Evolutionary conservation across 2,113 vertebrate species (phyloP), one percentile per base, ranked within the genome.

Genomic region (Vicugna pacos): DNA sequence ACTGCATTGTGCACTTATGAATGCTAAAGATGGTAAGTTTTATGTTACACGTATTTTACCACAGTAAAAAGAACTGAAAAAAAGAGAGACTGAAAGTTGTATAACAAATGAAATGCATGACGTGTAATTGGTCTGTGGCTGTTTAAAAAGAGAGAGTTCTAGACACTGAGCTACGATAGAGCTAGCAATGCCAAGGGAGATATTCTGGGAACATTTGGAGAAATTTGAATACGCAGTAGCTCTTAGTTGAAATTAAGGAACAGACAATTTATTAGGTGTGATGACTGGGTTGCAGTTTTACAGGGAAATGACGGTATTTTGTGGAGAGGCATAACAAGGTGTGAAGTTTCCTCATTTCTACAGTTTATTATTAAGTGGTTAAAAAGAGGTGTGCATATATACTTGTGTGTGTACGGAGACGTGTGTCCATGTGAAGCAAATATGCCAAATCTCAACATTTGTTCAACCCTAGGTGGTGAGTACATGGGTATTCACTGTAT

Each of bases 341-440:
- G 8, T 84, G 24, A 88, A 35, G 15, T 75, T 15, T 48, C 15
- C 35, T 48, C 26, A 50, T 50, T 72, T 65, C 28, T 89, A 38
- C 20, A 46, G 24, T 30, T 48, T 73, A n/a, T 46, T 83, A 79
- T 42, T 32, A 70, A 24, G 32, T 52, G 13, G 8, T 28, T 81
- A 11, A 11, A 19, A 56, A 56, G 75, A 67, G 28, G 9, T 26
- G 3, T 15, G 8, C 16, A 20, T 13, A 32, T 3, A 5, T 38
- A 5, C 30, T 1, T 72, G 4, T 6, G 3, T n/a, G 20, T n/a
- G 30, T 38, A 48, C 8, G 1, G 16, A 24, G 15, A 8, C 2
- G 2, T 26, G 0, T 38, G 3, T 9, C n/a, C 1, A 32, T 19
- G 38, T 46, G 50, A 67, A 58, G 30, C 14, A 82, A 69, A 67